A percentile compares a stretch with the other conserved stretches of the same genome.
phyloP scores from a whole-genome alignment of 2,797 vertebrate species.

The Allobates femoralis region DNA sequence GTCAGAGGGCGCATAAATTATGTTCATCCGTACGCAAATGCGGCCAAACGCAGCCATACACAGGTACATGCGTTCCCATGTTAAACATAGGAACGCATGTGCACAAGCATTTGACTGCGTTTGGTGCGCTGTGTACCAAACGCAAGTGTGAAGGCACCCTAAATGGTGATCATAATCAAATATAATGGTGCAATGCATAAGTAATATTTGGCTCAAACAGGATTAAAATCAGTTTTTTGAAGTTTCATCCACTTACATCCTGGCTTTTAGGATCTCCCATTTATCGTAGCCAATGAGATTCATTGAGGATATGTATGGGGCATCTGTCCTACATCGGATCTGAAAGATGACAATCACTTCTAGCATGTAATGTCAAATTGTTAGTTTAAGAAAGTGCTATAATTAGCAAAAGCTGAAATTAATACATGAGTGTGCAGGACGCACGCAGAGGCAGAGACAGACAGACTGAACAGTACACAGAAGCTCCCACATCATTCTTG shows the following conservation, averaged over 20 bases:
- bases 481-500: conserved; percentile 46
- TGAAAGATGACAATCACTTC: neutral
- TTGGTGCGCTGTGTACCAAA: too few relatives aligned
- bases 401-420: neutral
- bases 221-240: neutral
- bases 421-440: conserved; percentile 13
- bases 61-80: too few relatives aligned
- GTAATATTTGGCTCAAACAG: too few relatives aligned
- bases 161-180: too few relatives aligned
- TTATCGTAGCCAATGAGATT: neutral
- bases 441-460: neutral
- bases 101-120: too few relatives aligned
- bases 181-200: too few relatives aligned
- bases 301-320: neutral
- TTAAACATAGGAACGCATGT: too few relatives aligned
- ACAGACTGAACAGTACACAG: conserved; percentile 2
- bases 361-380: conserved; percentile 28
- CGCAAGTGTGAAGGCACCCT: too few relatives aligned
- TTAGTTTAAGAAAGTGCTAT: conserved; percentile 18
- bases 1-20: too few relatives aligned
- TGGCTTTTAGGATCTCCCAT: neutral
- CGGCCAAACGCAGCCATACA: too few relatives aligned
- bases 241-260: neutral
- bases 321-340: neutral
- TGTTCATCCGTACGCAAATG: too few relatives aligned